Evolutionary conservation across 2,113 vertebrate species (phyloP).

Genomic region (Elephas maximus): DNA sequence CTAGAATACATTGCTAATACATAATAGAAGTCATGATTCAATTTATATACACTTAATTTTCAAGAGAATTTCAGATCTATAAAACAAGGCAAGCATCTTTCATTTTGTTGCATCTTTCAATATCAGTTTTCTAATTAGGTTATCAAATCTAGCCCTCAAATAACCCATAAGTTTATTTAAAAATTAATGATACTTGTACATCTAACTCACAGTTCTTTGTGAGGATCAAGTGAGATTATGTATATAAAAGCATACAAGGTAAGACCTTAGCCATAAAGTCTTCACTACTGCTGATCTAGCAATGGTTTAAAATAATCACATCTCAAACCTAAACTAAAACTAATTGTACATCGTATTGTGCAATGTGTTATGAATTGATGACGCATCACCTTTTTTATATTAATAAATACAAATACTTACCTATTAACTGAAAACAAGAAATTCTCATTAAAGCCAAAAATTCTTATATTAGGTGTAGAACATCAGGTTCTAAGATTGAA

Average conservation of each 20-base stretch:
- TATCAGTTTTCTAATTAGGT: constrained; percentile 36
- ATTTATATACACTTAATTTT: constrained; percentile 12
- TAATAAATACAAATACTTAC: constrained; percentile 40
- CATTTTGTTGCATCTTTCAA: background rate
- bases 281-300: background rate
- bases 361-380: constrained; percentile 6
- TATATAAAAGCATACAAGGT: background rate
- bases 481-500: constrained; percentile 41
- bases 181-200: constrained; percentile 9
- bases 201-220: background rate
- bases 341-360: background rate
- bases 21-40: constrained; percentile 47
- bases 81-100: constrained; percentile 6
- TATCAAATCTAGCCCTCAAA: constrained; percentile 25
- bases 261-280: background rate
- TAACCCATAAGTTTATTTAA: constrained; percentile 36
- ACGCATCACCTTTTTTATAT: background rate
- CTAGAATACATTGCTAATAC: constrained; percentile 19
- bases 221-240: background rate
- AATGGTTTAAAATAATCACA: constrained; percentile 22
- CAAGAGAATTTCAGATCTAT: constrained; percentile 30
- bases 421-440: background rate
- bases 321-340: constrained; percentile 17
- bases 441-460: background rate
- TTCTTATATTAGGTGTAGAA: constrained; percentile 21